phyloP scores from a whole-genome alignment of 1,140 invertebrate genomes.

The Neocloeon triangulifer region DNA sequence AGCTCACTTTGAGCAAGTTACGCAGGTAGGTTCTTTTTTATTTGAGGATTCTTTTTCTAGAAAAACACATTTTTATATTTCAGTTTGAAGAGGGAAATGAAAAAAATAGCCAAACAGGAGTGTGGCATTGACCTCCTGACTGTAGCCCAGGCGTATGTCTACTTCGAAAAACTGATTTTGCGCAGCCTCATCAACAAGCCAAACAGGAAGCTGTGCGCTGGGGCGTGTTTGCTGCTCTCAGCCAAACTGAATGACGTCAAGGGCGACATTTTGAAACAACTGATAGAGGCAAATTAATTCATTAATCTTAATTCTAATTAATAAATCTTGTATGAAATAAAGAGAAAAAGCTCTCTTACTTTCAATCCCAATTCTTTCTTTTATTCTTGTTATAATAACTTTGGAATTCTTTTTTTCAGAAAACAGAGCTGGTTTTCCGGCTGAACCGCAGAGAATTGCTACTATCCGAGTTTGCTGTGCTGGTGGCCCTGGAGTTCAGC shows the following conservation, averaged over 20 bases:
- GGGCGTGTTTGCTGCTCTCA: conserved; percentile 76
- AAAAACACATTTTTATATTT: conserved; percentile 15
- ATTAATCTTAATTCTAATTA: too few species aligned
- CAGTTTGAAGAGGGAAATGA: conserved; percentile 87
- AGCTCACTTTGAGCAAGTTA: conserved; percentile 89
- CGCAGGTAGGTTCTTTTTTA: conserved; percentile 64
- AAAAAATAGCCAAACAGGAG: conserved; percentile 75
- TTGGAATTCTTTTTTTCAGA: conserved; percentile 25
- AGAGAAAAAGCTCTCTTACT: too few species aligned
- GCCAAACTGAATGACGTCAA: conserved; percentile 95
- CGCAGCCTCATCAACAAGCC: conserved; percentile 83
- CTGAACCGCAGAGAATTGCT: conserved; percentile 79
- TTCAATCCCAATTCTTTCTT: too few species aligned
- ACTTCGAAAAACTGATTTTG: conserved; percentile 90
- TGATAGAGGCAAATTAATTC: conserved; percentile 52
- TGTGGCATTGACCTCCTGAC: conserved; percentile 69
- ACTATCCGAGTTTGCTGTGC: conserved; percentile 76
- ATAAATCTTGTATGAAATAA: too few species aligned
- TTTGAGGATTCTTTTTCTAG: too few species aligned
- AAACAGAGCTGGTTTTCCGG: conserved; percentile 73
- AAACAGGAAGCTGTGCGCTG: conserved; percentile 86
- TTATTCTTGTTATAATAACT: neutral
- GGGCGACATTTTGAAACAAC: conserved; percentile 56
- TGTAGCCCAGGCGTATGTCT: conserved; percentile 89
- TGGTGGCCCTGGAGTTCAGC: conserved; percentile 85